Evolutionary conservation across 2,888 invertebrate genomes (phyloP).

Genomic region (Pandemis cinnamomeana): DNA sequence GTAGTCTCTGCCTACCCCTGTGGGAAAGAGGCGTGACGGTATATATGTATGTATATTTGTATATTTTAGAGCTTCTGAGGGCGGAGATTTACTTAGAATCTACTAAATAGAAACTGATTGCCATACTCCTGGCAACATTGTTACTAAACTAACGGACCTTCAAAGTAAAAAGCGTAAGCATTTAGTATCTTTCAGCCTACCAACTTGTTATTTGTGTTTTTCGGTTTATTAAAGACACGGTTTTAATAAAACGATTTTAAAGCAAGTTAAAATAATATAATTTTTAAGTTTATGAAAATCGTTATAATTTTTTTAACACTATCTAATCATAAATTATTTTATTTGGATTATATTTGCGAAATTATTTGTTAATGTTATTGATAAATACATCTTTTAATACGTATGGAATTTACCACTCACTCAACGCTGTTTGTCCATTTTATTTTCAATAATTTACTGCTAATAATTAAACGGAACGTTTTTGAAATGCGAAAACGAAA

Average conservation of each 20-base stretch:
- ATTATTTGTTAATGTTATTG: not conserved
- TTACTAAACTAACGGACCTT: conserved; percentile 23
- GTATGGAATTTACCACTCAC: not conserved
- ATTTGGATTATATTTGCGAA: not conserved
- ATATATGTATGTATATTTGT: too few relatives aligned
- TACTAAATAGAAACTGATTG: conserved; percentile 3
- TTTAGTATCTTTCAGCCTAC: conserved; percentile 6
- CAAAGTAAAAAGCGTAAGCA: not conserved
- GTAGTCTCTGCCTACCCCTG: too few relatives aligned
- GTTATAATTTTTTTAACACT: too few relatives aligned
- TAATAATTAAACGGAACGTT: conserved; percentile 29
- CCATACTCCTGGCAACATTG: conserved; percentile 19
- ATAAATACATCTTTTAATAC: too few relatives aligned
- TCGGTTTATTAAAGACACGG: not conserved
- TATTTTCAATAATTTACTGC: not conserved
- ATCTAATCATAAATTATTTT: too few relatives aligned
- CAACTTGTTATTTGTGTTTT: not conserved
- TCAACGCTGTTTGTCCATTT: not conserved
- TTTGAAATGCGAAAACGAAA: conserved; percentile 36
- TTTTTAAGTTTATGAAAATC: too few relatives aligned
- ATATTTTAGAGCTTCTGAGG: too few relatives aligned
- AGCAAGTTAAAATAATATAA: too few relatives aligned
- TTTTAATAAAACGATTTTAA: too few relatives aligned
- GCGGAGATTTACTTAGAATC: not conserved
- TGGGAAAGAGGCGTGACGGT: too few relatives aligned